Conservation (phyloP, 2,888 invertebrate species). For the Lasioglossum leucozonium region DNA sequence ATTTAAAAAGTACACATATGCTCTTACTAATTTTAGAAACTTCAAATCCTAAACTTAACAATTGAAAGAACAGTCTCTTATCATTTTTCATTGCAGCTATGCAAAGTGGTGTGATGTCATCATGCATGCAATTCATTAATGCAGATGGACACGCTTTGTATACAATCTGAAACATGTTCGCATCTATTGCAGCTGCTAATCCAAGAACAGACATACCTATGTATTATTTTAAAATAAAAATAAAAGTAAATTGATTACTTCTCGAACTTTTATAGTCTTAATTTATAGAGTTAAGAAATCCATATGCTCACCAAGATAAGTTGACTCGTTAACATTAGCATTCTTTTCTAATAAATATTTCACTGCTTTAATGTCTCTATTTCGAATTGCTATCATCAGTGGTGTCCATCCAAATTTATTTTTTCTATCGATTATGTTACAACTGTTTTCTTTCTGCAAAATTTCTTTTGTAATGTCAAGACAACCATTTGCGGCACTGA, state of each 20-base stretch:
- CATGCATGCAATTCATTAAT: conserved; percentile 71
- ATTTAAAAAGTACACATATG: conserved; percentile 14
- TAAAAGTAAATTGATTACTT: not conserved
- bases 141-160: conserved; percentile 75
- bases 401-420: conserved; percentile 83
- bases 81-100: conserved; percentile 81
- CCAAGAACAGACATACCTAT: conserved; percentile 78
- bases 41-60: conserved; percentile 75
- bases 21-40: conserved; percentile 74
- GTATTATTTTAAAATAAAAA: conserved; percentile 20
- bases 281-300: not conserved
- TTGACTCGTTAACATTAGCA: conserved; percentile 73
- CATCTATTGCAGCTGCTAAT: conserved; percentile 77
- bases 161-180: conserved; percentile 77
- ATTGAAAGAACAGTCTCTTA: conserved; percentile 75
- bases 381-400: conserved; percentile 81
- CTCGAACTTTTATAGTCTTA: not conserved
- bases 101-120: conserved; percentile 80
- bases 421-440: conserved; percentile 71
- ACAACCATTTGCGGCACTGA: conserved; percentile 79
- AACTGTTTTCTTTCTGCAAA: conserved; percentile 66
- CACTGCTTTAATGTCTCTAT: conserved; percentile 75
- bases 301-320: conserved; percentile 75
- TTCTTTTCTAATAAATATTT: conserved; percentile 75
- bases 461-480: conserved; percentile 71